phyloP scores from a whole-genome alignment of 2,113 vertebrate genomes.

The Zootoca vivipara region DNA sequence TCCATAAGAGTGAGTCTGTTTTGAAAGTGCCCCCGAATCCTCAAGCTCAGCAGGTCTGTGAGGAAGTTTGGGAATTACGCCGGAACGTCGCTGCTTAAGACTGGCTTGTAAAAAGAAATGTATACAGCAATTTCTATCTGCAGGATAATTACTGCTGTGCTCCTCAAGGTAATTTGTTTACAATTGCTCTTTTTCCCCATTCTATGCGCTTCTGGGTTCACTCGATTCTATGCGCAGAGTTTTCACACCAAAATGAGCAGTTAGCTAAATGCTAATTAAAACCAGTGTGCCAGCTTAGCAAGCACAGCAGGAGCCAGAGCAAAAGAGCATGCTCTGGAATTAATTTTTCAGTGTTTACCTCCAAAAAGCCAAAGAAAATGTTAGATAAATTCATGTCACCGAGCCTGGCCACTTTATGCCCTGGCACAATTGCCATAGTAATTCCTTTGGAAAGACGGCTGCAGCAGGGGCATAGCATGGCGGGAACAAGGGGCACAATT shows the following conservation, averaged over 20 bases:
- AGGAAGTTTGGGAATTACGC: background rate
- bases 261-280: slow-evolving; percentile 71
- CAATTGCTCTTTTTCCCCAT: background rate
- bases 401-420: background rate
- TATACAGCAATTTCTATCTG: background rate
- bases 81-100: background rate
- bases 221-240: slow-evolving; percentile 8
- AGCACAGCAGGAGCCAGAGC: slow-evolving; percentile 60
- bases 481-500: no score
- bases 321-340: slow-evolving; percentile 66
- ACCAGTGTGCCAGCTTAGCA: slow-evolving; percentile 62
- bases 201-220: slow-evolving; percentile 32
- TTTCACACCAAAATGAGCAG: slow-evolving; percentile 54
- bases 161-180: slow-evolving; percentile 27
- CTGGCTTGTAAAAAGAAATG: background rate
- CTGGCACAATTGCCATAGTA: background rate
- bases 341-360: slow-evolving; percentile 38
- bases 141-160: slow-evolving; percentile 15
- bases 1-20: background rate
- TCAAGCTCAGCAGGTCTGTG: background rate
- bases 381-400: background rate
- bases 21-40: background rate
- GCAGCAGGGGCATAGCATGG: no score
- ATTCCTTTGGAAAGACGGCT: background rate
- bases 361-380: slow-evolving; percentile 14